Evolutionary conservation across 2,113 vertebrate genomes (phyloP).

Genomic region (Carettochelys insculpta): DNA sequence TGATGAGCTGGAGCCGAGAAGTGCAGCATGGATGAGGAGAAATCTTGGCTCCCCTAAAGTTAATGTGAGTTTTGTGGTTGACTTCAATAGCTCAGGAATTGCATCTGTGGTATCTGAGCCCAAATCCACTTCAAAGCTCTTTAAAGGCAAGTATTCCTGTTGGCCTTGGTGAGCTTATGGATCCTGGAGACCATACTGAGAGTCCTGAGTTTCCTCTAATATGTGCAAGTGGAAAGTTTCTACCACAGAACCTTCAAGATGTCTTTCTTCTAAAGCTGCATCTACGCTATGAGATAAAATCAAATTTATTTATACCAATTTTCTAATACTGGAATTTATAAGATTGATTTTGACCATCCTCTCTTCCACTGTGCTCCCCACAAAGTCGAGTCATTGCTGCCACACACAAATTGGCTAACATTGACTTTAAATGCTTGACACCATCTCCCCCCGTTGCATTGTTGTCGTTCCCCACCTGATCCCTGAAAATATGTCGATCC

Average conservation of each 20-base stretch:
- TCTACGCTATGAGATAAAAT: too few species aligned
- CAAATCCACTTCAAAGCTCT: not conserved
- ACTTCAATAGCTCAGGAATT: not conserved
- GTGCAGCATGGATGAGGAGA: not conserved
- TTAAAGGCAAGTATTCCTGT: not conserved
- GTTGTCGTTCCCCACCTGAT: too few species aligned
- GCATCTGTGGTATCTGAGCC: not conserved
- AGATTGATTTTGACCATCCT: too few species aligned
- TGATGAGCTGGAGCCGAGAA: not conserved
- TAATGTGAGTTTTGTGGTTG: slow-evolving; percentile 10
- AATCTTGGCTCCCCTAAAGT: not conserved
- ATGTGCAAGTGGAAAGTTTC: not conserved
- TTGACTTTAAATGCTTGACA: too few species aligned
- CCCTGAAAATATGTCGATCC: too few species aligned
- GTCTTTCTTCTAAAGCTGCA: not conserved
- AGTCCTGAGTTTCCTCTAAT: rapidly evolving
- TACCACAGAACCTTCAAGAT: not conserved
- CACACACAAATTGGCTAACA: too few species aligned
- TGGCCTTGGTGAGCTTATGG: not conserved
- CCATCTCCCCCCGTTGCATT: too few species aligned
- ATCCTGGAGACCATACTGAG: not conserved
- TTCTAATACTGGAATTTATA: too few species aligned
- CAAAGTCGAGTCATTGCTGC: too few species aligned
- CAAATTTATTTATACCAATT: too few species aligned
- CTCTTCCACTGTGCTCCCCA: too few species aligned